Percentiles rank a stretch among this genome's conserved stretches.
Evolutionary conservation across 2,888 invertebrate species (phyloP).

Genomic region (Meloe dianella): DNA sequence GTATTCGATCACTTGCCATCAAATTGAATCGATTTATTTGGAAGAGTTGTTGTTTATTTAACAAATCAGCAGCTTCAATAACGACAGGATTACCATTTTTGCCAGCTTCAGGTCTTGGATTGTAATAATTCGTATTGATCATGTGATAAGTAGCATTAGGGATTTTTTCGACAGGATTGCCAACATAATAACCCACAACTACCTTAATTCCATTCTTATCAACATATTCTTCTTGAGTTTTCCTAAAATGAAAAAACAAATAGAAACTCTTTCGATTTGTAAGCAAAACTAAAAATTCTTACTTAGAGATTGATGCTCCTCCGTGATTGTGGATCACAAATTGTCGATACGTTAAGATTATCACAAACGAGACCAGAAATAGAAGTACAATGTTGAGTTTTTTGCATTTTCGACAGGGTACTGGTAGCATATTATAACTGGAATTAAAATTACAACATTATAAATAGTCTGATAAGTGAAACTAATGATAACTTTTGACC

Average conservation of each 20-base stretch:
- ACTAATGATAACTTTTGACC: background rate
- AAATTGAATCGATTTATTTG: slow-evolving; percentile 87
- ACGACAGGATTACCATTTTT: slow-evolving; percentile 81
- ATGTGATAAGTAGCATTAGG: slow-evolving; percentile 75
- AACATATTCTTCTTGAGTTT: slow-evolving; percentile 72
- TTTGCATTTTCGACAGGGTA: slow-evolving; percentile 52
- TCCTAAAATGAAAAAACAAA: slow-evolving; percentile 57
- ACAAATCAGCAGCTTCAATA: slow-evolving; percentile 74
- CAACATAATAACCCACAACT: slow-evolving; percentile 88
- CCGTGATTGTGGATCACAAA: slow-evolving; percentile 32
- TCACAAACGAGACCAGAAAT: slow-evolving; percentile 42
- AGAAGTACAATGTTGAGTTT: slow-evolving; percentile 48
- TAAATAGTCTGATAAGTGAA: background rate
- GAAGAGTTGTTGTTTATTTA: slow-evolving; percentile 79
- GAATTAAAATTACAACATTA: slow-evolving; percentile 19
- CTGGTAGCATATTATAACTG: slow-evolving; percentile 49
- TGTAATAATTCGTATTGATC: slow-evolving; percentile 78
- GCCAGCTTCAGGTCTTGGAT: slow-evolving; percentile 77
- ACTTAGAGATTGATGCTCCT: background rate
- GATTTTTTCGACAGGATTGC: slow-evolving; percentile 68
- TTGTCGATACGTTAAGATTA: slow-evolving; percentile 46
- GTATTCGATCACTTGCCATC: slow-evolving; percentile 85
- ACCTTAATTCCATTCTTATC: slow-evolving; percentile 80
- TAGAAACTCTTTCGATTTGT: background rate
- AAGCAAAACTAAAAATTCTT: slow-evolving; percentile 9